phyloP scores from a whole-genome alignment of 2,888 invertebrate genomes.

The Fabriciana adippe region DNA sequence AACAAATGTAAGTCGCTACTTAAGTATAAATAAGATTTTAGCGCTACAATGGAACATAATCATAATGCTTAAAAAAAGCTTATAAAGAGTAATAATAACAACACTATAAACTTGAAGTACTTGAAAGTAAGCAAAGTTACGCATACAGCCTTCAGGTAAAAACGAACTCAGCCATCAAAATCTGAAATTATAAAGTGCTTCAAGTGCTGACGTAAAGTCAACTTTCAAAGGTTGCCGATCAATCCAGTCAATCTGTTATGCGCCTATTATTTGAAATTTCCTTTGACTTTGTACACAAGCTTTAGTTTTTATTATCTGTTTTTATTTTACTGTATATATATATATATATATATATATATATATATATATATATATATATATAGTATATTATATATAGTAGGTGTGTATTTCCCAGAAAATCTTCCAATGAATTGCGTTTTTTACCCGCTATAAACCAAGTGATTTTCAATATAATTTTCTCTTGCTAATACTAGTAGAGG shows the following conservation, averaged over 20 bases:
- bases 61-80: not conserved
- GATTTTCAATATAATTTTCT: too few relatives aligned
- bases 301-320: not conserved
- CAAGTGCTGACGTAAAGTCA: not conserved
- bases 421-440: too few relatives aligned
- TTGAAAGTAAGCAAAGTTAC: not conserved
- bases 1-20: too few relatives aligned
- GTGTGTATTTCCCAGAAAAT: too few relatives aligned
- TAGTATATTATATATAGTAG: too few relatives aligned
- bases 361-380: too few relatives aligned
- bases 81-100: not conserved
- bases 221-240: conserved; percentile 24
- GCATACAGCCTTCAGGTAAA: conserved; percentile 8
- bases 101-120: conserved; percentile 2
- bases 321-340: not conserved
- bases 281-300: not conserved
- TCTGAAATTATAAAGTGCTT: conserved; percentile 15
- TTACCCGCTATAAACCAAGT: too few relatives aligned
- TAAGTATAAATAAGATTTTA: too few relatives aligned
- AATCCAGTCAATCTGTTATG: conserved; percentile 12
- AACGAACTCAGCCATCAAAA: conserved; percentile 5
- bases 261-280: conserved; percentile 14
- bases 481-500: too few relatives aligned
- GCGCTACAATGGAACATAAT: too few relatives aligned
- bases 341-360: too few relatives aligned